Base-by-base conservation (phyloP, 2,888 invertebrate genomes). In the Idaea biselata region DNA sequence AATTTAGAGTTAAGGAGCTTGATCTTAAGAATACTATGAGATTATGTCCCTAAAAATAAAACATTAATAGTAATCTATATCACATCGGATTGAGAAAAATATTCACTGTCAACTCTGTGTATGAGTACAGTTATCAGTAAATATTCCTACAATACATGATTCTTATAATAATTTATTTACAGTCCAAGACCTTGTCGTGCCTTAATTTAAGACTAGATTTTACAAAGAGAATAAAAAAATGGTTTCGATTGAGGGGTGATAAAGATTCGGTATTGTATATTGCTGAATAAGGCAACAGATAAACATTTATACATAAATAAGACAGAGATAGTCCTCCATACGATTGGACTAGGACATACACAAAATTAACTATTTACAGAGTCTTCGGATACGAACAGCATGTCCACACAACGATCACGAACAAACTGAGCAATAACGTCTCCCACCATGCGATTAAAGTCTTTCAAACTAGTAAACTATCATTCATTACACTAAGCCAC, bases 161-260 rank as follows among this genome's bases (percentile, higher is more conserved):
- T 72, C 83, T 83, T 86, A 87, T 75, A 83, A 80, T 81, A 81
- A 79, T 82, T 77, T 91, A 91, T 89, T 74, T 89, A 91, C 89
- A 91, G 82, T 87, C 80, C 82, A 84, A 88, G 86, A 87, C 85
- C 81, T 80, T 83, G 82, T 82, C 81, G 83, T 83, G 87, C 86
- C 90, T 89, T 91, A 91, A 88, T 82, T 82, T 91, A 91, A 89
- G 91, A 92, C 91, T 92, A 92, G 91, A 92, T 84, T 91, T 91
- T 90, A 89, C 84, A 81, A 81, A 86, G 77, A 83, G 85, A 81
- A 84, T 75, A 86, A 81, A 84, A 77, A 82, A 85, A 85, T 87
- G 77, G 82, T 74, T 80, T 77, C 67, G 70, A 81, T 79, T 78
- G 77, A 73, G 79, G 78, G 77, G 79, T 75, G 79, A 77, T 73